Evolutionary conservation across 2,113 vertebrate genomes (phyloP).

Genomic region (Glaucomys volans): DNA sequence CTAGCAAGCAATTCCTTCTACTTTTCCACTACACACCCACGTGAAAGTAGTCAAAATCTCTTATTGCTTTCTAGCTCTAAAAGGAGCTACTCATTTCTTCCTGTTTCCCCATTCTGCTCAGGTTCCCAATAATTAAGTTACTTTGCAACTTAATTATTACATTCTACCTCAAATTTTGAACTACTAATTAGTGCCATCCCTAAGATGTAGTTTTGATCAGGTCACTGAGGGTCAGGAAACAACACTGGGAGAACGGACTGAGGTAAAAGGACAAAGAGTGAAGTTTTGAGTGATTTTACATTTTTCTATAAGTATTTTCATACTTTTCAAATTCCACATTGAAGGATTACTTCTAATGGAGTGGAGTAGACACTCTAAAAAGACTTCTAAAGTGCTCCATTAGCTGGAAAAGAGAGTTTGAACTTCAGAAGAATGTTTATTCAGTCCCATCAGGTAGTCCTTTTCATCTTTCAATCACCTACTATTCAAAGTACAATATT

Average conservation of each 20-base stretch:
- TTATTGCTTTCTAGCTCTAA: background rate
- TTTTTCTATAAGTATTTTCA: background rate
- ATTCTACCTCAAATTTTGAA: background rate
- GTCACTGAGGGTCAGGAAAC: background rate
- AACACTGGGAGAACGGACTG: background rate
- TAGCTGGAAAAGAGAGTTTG: background rate
- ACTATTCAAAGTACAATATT: background rate
- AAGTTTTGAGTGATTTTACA: background rate
- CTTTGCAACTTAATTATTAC: background rate
- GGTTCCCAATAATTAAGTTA: background rate
- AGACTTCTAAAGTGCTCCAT: background rate
- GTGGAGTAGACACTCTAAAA: background rate
- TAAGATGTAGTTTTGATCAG: background rate
- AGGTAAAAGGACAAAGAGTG: background rate
- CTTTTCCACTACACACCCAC: background rate
- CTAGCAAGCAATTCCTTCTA: background rate
- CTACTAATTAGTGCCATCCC: background rate
- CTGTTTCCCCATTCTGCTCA: background rate
- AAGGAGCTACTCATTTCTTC: background rate
- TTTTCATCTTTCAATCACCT: background rate
- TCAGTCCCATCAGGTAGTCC: background rate
- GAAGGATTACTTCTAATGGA: background rate
- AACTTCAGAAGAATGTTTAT: background rate
- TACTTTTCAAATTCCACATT: background rate
- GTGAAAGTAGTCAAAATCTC: background rate